Evolutionary conservation across 1,140 invertebrate species (phyloP), one percentile per base, ranked within the genome.

Genomic region (Platorchestia sp.): DNA sequence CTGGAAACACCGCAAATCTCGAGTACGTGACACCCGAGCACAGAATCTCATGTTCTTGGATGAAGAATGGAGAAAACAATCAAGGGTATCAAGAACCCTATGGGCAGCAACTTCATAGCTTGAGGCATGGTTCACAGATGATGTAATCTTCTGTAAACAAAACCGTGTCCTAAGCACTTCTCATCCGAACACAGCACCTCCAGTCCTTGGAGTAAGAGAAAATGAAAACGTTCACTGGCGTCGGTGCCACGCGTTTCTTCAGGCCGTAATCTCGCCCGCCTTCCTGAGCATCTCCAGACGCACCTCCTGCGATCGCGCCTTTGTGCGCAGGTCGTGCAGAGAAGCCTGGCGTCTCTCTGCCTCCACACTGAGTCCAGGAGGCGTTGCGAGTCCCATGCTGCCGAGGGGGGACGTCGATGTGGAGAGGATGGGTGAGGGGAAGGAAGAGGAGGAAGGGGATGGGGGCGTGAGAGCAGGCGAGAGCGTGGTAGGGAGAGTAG

Each of bases 261-360:
- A 96, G 93, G 96, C 96, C 1, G 96, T 98, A 96, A 98, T 97
- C 97, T 98, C 98, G 47, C 98, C 98, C 96, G 98, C 98, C 97
- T 99, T 98, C 91, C 98, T 97, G 86, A 99, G 96, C 98, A 99
- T 98, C 97, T 99, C 98, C 96, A 99, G 97, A 96, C 98, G 98
- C 16, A 99, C 97, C 97, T 99, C 99, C 97, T 99, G 99, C 97
- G 99, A 99, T 16, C 99, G 97, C 0, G 99, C 99, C 96, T 99
- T 99, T 51, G 99, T 97, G 95, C 99, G 97, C 7, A 99, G 97
- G 86, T 96, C 96, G 87, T 96, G 96, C 19, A 96, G 95, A 44
- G 96, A 96, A 41, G 96, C 96, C 45, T 96, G 95, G 27, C 96
- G 95, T 43, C 96, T 89, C 95, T 96, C 96, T 10, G 96, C 96